Conservation (phyloP, 1,140 invertebrate species). For the Drosophila malerkotliana region DNA sequence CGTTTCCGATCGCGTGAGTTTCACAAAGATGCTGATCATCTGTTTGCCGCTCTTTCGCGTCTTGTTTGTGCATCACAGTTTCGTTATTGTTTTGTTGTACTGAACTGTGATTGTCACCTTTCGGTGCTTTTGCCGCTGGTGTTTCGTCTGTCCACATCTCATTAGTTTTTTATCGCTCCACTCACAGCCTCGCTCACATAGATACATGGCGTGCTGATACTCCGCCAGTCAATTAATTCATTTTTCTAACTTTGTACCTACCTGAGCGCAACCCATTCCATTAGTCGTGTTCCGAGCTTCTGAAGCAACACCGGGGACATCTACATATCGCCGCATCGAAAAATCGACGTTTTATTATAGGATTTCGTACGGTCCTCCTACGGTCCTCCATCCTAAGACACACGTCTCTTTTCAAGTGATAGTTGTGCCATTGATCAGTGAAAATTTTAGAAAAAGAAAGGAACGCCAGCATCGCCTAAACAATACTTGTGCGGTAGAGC, state of each 20-base stretch:
- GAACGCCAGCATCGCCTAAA: background rate
- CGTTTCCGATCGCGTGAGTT: slow-evolving; percentile 64
- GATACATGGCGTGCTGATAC: slow-evolving; percentile 12
- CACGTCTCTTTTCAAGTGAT: background rate
- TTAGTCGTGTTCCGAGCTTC: slow-evolving; percentile 59
- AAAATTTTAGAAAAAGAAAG: background rate
- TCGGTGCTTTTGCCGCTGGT: slow-evolving; percentile 30
- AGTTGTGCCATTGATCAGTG: background rate
- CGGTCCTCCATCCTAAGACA: slow-evolving; percentile 1
- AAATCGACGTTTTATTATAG: background rate
- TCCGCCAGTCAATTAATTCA: slow-evolving; percentile 56
- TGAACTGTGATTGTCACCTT: slow-evolving; percentile 53
- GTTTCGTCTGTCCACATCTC: slow-evolving; percentile 48
- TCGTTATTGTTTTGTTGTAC: slow-evolving; percentile 35
- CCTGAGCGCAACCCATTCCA: slow-evolving; percentile 51
- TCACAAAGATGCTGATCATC: slow-evolving; percentile 38
- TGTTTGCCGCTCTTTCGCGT: slow-evolving; percentile 3
- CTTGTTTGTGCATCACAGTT: background rate
- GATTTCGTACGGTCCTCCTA: slow-evolving; percentile 7
- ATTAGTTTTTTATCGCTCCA: slow-evolving; percentile 1
- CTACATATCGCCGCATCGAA: background rate
- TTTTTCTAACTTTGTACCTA: slow-evolving; percentile 29
- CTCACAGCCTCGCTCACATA: slow-evolving; percentile 12
- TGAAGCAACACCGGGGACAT: slow-evolving; percentile 46
- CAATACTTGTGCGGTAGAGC: background rate